These are phyloP conservation scores for Puntigrus tetrazona DNA, from an alignment of 2,113 vertebrate species.

Conservation along the genomic window DNA sequence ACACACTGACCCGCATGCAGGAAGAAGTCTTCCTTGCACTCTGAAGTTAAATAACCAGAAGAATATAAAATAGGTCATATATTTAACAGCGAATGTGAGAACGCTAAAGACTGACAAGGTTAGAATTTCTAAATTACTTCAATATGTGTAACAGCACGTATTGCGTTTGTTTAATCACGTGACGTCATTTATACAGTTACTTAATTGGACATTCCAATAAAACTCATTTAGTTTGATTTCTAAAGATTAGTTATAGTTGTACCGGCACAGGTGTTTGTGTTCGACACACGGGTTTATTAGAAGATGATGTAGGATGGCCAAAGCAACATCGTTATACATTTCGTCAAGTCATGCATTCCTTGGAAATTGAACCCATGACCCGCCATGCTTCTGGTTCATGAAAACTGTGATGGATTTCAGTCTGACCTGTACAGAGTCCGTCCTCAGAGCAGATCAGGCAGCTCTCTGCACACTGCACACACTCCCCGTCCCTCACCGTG, in stretches of 20 bases:
- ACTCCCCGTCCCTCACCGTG: conserved; percentile 72
- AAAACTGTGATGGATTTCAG: not conserved
- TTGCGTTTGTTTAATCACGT: not conserved
- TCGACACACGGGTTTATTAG: too few relatives aligned
- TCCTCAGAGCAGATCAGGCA: conserved; percentile 81
- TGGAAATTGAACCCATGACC: not conserved
- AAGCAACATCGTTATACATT: not conserved
- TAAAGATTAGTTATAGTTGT: not conserved
- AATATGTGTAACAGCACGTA: not conserved
- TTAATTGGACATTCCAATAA: not conserved
- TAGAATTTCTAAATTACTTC: not conserved
- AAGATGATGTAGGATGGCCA: too few relatives aligned
- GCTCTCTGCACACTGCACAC: conserved; percentile 78
- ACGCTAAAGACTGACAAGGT: not conserved
- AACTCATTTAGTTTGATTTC: not conserved
- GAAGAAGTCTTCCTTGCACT: conserved; percentile 77
- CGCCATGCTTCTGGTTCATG: not conserved
- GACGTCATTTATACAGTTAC: not conserved
- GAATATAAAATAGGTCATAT: not conserved
- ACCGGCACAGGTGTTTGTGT: too few relatives aligned
- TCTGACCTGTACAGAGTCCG: conserved; percentile 82
- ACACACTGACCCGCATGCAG: conserved; percentile 77
- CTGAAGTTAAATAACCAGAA: conserved; percentile 65
- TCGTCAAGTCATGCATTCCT: not conserved
- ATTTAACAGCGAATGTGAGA: not conserved